Base-by-base conservation (phyloP, 1,140 invertebrate species). In the Protaetia brevitarsis region DNA sequence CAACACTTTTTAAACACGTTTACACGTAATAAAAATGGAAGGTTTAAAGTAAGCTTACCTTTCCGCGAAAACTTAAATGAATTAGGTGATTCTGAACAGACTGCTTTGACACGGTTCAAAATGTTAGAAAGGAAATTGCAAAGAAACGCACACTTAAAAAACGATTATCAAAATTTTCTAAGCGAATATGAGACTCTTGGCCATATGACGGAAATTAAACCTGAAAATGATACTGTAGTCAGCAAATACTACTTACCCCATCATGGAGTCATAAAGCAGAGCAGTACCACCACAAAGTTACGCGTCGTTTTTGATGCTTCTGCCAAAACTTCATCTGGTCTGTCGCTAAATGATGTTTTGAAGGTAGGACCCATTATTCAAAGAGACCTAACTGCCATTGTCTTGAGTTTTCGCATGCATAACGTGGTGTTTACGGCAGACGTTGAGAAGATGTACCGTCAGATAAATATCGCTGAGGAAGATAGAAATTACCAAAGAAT, bases 301-400 rank as follows among this genome's bases (percentile, higher is more conserved):
- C 65, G 78, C 45, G 74, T 79, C 5, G 78, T 81, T 6, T 79
- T 78, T 57, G 75, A 79, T 67, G 74, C 68, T 6, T 79, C 77
- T 3, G 56, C 64, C n/a, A 72, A 69, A 59, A 74, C 73, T 5
- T 61, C 65, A 1, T 66, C 64, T 8, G 76, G 77, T 4, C 31
- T 69, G 21, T 79, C 76, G 13, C 64, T 80, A 10, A 81, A 80
- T 69, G 74, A 79, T 26, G 41, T 71, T 3, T 64, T 79, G 64
- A 62, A 68, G 6, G 62, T 64, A 0, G 79, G 80, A 4, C 78
- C 79, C 7, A 74, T 74, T 30, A 62, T 81, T 6, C 77, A 79
- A 63, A 66, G 75, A 34, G 74, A 80, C 30, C 16, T 76, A n/a
- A 58, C 74, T 34, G 66, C 71, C 31, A 69, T 80, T 57, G 26